Evolutionary conservation across 2,797 vertebrate genomes (phyloP).

Genomic region (Champsocephalus gunnari): DNA sequence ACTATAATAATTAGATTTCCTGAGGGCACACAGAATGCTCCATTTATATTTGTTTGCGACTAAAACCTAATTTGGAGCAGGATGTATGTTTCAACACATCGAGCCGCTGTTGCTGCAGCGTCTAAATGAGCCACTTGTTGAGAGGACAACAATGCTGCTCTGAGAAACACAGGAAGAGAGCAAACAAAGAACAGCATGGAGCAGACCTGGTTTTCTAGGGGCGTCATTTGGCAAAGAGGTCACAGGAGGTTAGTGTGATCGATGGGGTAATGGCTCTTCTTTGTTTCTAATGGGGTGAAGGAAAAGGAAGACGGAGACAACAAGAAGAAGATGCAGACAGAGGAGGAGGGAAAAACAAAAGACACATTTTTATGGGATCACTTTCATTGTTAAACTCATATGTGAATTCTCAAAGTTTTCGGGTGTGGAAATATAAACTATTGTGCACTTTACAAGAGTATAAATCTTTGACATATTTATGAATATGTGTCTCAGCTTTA

Average conservation of each 20-base stretch:
- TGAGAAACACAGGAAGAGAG: constrained; percentile 79
- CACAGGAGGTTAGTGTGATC: constrained; percentile 63
- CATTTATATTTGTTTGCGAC: constrained; percentile 41
- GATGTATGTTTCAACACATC: constrained; percentile 78
- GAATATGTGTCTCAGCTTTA: background rate
- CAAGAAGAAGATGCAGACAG: constrained; percentile 19
- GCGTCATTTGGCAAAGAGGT: constrained; percentile 51
- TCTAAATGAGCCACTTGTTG: constrained; percentile 77
- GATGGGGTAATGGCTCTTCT: constrained; percentile 55
- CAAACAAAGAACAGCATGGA: constrained; percentile 70
- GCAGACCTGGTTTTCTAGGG: constrained; percentile 54
- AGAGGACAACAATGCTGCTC: constrained; percentile 75
- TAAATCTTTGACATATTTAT: too few species aligned
- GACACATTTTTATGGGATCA: background rate
- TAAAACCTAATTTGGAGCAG: constrained; percentile 65
- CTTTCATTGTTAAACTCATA: background rate
- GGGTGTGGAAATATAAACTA: background rate
- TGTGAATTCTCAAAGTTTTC: background rate
- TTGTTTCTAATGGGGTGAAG: constrained; percentile 48
- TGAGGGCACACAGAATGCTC: background rate
- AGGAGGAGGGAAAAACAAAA: background rate
- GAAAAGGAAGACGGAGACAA: constrained; percentile 14
- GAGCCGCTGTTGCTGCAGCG: constrained; percentile 23
- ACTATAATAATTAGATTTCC: background rate
- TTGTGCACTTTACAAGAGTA: background rate